Evolutionary conservation across 2,113 vertebrate genomes (phyloP).

Genomic region (Chamaea fasciata): DNA sequence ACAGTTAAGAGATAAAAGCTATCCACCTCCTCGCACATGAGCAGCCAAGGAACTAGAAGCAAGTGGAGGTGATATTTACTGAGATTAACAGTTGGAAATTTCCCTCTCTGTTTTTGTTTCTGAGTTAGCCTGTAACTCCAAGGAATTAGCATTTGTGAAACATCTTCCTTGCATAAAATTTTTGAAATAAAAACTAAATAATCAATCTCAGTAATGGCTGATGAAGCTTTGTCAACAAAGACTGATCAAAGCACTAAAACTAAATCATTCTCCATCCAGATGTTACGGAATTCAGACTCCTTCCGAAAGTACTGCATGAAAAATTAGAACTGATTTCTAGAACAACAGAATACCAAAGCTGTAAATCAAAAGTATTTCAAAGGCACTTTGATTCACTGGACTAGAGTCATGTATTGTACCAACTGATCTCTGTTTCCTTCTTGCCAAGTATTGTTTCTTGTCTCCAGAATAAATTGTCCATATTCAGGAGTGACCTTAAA

Average conservation of each 20-base stretch:
- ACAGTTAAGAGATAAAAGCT: background rate
- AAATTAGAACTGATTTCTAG: constrained; percentile 41
- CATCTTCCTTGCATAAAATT: background rate
- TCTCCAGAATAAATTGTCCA: background rate
- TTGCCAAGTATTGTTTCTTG: background rate
- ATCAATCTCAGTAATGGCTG: background rate
- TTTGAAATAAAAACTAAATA: background rate
- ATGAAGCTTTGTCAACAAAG: background rate
- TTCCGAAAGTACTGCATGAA: background rate
- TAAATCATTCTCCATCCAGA: background rate
- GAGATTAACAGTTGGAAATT: background rate
- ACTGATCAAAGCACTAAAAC: constrained; percentile 19
- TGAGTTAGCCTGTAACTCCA: background rate
- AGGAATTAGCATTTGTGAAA: background rate
- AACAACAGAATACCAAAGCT: constrained; percentile 34
- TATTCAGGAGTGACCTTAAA: background rate
- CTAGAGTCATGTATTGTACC: background rate
- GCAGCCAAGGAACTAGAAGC: background rate
- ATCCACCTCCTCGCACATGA: background rate
- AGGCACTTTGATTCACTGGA: constrained; percentile 29
- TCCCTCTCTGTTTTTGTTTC: background rate
- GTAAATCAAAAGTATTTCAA: constrained; percentile 44
- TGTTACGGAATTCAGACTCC: background rate
- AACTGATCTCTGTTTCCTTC: constrained; percentile 1
- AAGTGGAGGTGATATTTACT: background rate